Conservation (phyloP, 2,113 vertebrate species). For the Corythornis cristatus region DNA sequence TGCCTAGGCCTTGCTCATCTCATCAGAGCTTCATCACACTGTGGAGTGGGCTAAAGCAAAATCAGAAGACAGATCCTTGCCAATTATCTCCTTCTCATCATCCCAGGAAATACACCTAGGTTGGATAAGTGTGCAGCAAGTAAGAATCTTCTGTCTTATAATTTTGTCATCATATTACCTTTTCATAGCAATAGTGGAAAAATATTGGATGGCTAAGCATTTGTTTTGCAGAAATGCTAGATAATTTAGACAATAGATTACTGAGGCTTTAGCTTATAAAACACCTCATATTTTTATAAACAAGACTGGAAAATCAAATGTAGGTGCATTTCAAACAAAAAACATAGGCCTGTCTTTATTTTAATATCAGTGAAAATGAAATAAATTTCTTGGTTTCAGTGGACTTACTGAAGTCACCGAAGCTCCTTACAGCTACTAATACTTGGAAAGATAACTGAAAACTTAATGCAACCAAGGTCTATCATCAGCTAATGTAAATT, state of each 20-base stretch:
- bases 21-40: neutral
- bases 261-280: neutral
- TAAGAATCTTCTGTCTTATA: neutral
- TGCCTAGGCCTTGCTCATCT: neutral
- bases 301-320: neutral
- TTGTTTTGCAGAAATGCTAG: neutral
- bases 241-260: neutral
- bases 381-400: neutral
- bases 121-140: neutral
- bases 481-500: neutral
- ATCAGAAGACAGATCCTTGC: neutral
- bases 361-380: neutral
- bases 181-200: neutral
- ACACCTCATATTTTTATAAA: neutral
- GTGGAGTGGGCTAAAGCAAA: neutral
- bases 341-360: neutral
- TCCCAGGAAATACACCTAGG: neutral
- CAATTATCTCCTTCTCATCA: neutral
- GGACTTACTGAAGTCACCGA: neutral
- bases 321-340: neutral
- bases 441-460: neutral
- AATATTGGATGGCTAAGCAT: neutral
- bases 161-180: neutral
- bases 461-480: neutral
- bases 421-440: neutral